These are phyloP conservation scores for Microtus oregoni DNA, from an alignment of 2,113 vertebrate species.

Conservation along the genomic window DNA sequence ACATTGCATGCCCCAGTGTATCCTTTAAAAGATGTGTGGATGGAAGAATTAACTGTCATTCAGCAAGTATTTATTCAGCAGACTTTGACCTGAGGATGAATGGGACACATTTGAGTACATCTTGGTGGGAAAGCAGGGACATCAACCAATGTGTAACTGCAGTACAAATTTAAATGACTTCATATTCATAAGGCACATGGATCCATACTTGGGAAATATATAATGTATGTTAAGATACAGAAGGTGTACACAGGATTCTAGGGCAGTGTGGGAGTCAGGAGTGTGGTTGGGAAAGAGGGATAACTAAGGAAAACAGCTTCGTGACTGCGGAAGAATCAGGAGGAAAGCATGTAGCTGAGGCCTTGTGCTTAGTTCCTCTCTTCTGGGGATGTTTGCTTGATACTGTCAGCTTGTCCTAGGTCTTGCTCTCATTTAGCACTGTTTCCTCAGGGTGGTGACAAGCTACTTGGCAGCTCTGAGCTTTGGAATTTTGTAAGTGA, in stretches of 20 bases:
- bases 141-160: neutral
- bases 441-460: conserved; percentile 10
- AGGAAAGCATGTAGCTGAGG: conserved; percentile 11
- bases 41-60: neutral
- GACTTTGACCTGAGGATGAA: neutral
- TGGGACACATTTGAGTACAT: conserved; percentile 43
- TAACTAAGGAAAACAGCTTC: conserved; percentile 20
- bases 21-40: neutral
- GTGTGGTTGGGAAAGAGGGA: neutral
- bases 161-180: neutral
- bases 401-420: neutral
- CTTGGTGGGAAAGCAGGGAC: neutral
- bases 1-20: neutral
- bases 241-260: neutral
- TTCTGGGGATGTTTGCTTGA: conserved; percentile 7
- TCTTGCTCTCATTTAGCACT: neutral
- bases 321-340: neutral
- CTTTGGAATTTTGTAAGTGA: conserved; percentile 37
- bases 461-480: neutral
- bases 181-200: conserved; percentile 7
- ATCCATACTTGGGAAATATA: neutral
- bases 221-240: conserved; percentile 13
- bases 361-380: conserved; percentile 32
- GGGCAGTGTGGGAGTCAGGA: neutral
- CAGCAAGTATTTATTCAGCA: neutral